A percentile compares a stretch with the other conserved stretches of the same genome.
phyloP scores from a whole-genome alignment of 2,888 invertebrate species.

The Epinotia nisella region DNA sequence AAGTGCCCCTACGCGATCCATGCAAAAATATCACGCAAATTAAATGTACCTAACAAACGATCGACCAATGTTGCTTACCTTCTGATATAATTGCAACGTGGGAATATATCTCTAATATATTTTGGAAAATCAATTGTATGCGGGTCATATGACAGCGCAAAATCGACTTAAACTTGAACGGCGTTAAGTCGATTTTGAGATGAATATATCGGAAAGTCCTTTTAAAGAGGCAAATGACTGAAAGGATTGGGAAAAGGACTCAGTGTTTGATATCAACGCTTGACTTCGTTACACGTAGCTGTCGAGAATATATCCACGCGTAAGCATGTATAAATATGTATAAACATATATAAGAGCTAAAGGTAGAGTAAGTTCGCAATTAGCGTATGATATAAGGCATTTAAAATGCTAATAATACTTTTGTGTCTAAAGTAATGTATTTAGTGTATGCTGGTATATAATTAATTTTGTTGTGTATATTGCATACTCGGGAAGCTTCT shows the following conservation, averaged over 20 bases:
- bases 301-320: conserved; percentile 33
- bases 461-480: conserved; percentile 65
- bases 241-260: conserved; percentile 30
- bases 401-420: conserved; percentile 58
- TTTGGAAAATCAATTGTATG: conserved; percentile 17
- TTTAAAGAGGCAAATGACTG: conserved; percentile 39
- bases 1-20: neutral
- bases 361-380: conserved; percentile 42
- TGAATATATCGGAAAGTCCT: conserved; percentile 29
- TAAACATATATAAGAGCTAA: conserved; percentile 44
- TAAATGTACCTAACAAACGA: conserved; percentile 12
- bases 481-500: conserved; percentile 56
- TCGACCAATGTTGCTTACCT: conserved; percentile 26
- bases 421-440: conserved; percentile 61
- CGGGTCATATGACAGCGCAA: conserved; percentile 10
- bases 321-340: conserved; percentile 44
- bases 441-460: conserved; percentile 55
- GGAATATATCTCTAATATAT: conserved; percentile 11
- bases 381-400: conserved; percentile 52
- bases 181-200: conserved; percentile 5
- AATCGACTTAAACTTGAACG: conserved; percentile 9
- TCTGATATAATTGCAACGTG: conserved; percentile 8
- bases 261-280: conserved; percentile 27
- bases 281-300: conserved; percentile 32
- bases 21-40: conserved; percentile 13